Evolutionary conservation across 2,113 vertebrate species (phyloP), one percentile per base, ranked within the genome.

Genomic region (Hippolais icterina): DNA sequence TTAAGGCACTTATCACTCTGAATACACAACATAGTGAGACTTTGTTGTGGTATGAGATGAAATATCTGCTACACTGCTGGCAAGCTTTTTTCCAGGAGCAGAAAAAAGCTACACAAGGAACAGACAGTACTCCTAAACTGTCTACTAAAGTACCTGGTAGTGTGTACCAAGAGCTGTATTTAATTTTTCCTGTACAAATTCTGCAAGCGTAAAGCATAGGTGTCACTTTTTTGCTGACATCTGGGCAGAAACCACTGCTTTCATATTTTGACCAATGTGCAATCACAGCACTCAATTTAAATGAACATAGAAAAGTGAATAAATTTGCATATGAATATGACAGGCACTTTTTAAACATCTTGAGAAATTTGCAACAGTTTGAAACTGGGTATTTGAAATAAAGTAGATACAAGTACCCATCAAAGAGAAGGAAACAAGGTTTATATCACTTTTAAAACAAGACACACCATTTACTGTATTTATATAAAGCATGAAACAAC

Each of bases 311-410:
- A 24, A 90, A 89, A 88, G 44, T 44, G 75, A 86, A 94, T 65
- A 65, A 19, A 92, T 80, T 87, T 90, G 63, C 18, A 4, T 83
- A 74, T 35, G 63, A 85, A 83, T 54, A 70, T 39, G 75, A 90
- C 42, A 89, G 56, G 35, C 54, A 86, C 28, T 46, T 97, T 83
- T 93, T 69, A 92, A 96, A 49, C 53, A 76, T 71, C 66, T 64
- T 80, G 42, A 90, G 66, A 92, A 83, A 76, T 72, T 33, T 88
- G 49, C 59, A 80, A 35, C 31, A 46, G 53, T 85, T 85, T 83
- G 65, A 89, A 94, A 87, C 23, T 41, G 20, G 5, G 19, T 82
- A 27, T 65, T 84, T 94, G 54, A 76, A 93, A 88, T 53, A 37
- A 92, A 83, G 18, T 85, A 63, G 22, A 31, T 49, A 11, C 6